These are phyloP conservation scores for Dromius quadrimaculatus DNA, from an alignment of 2,888 invertebrate species.

Conservation along the genomic window DNA sequence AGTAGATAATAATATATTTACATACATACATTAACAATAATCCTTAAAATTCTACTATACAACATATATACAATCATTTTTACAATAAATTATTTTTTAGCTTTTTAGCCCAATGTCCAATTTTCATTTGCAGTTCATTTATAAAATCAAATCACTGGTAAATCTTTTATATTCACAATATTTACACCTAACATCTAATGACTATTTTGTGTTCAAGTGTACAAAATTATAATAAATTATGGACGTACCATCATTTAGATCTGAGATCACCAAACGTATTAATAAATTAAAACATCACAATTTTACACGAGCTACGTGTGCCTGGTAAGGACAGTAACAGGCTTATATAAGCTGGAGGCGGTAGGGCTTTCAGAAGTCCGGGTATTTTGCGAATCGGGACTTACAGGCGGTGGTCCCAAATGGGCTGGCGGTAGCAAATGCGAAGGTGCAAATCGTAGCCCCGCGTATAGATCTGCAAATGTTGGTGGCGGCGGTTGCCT, in stretches of 20 bases:
- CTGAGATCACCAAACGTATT: conserved; percentile 30
- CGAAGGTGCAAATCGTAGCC: conserved; percentile 66
- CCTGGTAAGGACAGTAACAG: conserved; percentile 59
- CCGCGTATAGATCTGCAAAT: conserved; percentile 68
- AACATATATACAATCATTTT: conserved; percentile 26
- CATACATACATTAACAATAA: conserved; percentile 35
- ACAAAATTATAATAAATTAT: neutral
- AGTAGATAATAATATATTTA: conserved; percentile 39
- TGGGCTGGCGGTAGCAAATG: conserved; percentile 60
- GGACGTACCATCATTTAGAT: conserved; percentile 28
- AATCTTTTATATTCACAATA: conserved; percentile 30
- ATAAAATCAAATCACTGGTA: conserved; percentile 30
- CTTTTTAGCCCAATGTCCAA: conserved; percentile 21
- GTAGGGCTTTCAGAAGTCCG: conserved; percentile 64
- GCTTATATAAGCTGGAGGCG: conserved; percentile 62
- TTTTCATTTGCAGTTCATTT: conserved; percentile 8
- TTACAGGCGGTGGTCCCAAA: conserved; percentile 61
- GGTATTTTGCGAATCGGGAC: conserved; percentile 67
- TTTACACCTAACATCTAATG: conserved; percentile 39
- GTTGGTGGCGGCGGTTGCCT: conserved; percentile 64
- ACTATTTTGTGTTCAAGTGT: conserved; percentile 32
- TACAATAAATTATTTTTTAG: conserved; percentile 33
- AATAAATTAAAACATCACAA: conserved; percentile 37
- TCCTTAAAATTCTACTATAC: neutral
- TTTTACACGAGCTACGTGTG: conserved; percentile 25